Base-by-base conservation (phyloP, 30 jellyfish, hydroid and myxozoan species). In the Phacellophora camtschatica region DNA sequence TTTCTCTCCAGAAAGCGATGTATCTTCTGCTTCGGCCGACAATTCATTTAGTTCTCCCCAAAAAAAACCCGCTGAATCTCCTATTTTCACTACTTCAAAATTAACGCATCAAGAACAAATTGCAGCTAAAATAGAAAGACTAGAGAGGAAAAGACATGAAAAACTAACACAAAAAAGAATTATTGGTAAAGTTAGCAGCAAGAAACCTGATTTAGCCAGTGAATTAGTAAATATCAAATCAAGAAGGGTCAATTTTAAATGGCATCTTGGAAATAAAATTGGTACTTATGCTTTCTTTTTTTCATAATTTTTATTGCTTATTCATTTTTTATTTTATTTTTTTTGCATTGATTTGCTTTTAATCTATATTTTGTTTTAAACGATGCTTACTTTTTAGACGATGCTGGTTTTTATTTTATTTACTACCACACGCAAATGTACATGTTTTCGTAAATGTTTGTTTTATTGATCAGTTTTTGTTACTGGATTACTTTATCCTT, bases 241-340 rank as follows among this genome's bases (percentile, higher is more conserved):
- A 16, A 58, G 97, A 42, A 73, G 90, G 48, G 99, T 93, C 15
- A 86, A 79, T 65, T 93, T 93, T 74, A 93, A 93, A 67, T 93
- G 99, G 99, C 99, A 74, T 42, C 93, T 93, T 32, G 99, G 99
- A 36, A 71, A 59, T 28, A 86, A 86, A 50, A 85, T 93, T 12
- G 99, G 99, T 93, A 41, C 9, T 51, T 32, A n/a, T 0, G 75
- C n/a, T 15, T 73, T 9, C 10, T 71, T 9, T 45, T 1, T 46
- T n/a, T n/a, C n/a, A 43, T 43, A 10, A 10, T 43, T 43, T n/a
- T n/a, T n/a, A 43, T 10, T 43, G 56, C 18, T 1, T 58, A 37
- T 5, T 15, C n/a, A 58, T 58, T 16, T 58, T 1, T 58, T 0
- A 12, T 20, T 4, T 56, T 29, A 6, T 58, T 24, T 19, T 12